Base-by-base conservation (phyloP, 2,888 invertebrate species). In the Rotaria magnacalcarata region DNA sequence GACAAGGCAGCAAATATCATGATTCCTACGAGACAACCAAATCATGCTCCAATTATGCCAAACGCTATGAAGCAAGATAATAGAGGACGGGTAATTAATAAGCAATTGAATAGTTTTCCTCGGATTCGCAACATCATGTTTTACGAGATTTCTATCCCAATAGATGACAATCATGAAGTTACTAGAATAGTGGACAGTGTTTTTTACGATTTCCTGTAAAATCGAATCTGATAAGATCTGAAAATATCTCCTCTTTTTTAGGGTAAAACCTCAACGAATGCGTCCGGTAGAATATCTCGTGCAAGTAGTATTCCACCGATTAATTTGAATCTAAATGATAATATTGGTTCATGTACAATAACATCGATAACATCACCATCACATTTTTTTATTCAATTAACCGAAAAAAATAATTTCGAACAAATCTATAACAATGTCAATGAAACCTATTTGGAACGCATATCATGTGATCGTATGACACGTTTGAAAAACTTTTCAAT, bases 311-410 rank as follows among this genome's bases (percentile, higher is more conserved):
- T 80, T 47, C 75, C 75, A 80, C 47, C 75, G 21, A 80, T 21
- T 1, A 80, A 21, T 47, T 41, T 80, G 24, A 80, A 80, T 47
- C 47, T 80, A 24, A 80, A 8, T 24, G 75, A 80, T 80, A 80
- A 80, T 47, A 43, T 80, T 24, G 47, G 75, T 47, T 80, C 75
- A 47, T 80, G 75, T 47, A 43, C 41, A 8, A 47, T 80, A 24
- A 80, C 75, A 24, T 80, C 75, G 2, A 21, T n/a, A 24, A 80
- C 47, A 80, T 80, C 75, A 11, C 75, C 75, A 21, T 47, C 75
- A 11, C 75, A 43, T 41, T 80, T 80, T 10, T 80, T 80, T n/a
- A 47, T 80, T 10, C 75, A 80, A 80, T 80, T 80, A 24, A 47
- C 21, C 8, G 75, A 80, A 24, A 43, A 80, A 80, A 80, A 80